A percentile compares a stretch with the other conserved stretches of the same genome.
These are phyloP conservation scores for Onychomys leucogaster DNA, from an alignment of 2,797 vertebrate genomes.

Conservation along the genomic window DNA sequence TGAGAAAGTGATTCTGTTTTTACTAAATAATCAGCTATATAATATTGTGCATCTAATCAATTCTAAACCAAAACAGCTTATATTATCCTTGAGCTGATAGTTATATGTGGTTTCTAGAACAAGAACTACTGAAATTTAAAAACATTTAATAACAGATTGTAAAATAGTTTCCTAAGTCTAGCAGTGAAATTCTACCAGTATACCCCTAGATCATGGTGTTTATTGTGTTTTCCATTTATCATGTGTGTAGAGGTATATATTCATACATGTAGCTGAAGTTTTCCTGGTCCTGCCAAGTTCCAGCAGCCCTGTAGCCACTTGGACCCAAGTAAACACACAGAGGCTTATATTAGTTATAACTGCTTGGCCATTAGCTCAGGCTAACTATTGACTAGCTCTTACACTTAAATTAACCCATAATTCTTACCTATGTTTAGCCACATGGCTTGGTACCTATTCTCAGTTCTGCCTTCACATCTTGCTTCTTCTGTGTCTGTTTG, in stretches of 20 bases:
- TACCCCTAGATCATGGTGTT: background rate
- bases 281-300: too few relatives aligned
- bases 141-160: background rate
- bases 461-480: too few relatives aligned
- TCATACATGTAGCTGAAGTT: too few relatives aligned
- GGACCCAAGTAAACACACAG: too few relatives aligned
- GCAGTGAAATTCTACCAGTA: background rate
- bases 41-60: slow-evolving; percentile 10
- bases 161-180: slow-evolving; percentile 3
- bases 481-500: too few relatives aligned
- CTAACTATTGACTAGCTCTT: too few relatives aligned
- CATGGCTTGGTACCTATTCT: too few relatives aligned
- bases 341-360: too few relatives aligned
- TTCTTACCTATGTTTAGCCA: too few relatives aligned
- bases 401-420: too few relatives aligned
- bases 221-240: background rate
- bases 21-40: slow-evolving; percentile 13
- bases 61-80: background rate
- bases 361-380: too few relatives aligned
- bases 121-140: slow-evolving; percentile 29
- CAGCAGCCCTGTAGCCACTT: too few relatives aligned
- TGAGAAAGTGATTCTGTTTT: background rate
- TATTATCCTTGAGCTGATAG: slow-evolving; percentile 1
- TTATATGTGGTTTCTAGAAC: background rate
- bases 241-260: background rate